These are phyloP conservation scores for Psittacara wagleri DNA, from an alignment of 2,113 vertebrate genomes.

Conservation along the genomic window DNA sequence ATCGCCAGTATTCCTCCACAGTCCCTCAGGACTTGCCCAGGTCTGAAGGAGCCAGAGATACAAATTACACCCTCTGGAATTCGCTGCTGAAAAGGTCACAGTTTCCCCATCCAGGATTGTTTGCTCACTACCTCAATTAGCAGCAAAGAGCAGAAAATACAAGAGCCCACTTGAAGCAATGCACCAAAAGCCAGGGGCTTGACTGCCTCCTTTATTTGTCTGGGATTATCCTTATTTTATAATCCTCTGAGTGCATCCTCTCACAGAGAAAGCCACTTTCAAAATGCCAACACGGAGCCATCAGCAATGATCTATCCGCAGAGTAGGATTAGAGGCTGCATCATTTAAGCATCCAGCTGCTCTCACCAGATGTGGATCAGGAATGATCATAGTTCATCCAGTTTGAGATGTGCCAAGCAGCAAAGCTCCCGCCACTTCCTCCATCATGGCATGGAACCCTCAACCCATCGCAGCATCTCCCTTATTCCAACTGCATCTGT, in stretches of 20 bases:
- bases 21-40: not conserved
- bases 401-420: not conserved
- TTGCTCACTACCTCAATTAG: not conserved
- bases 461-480: not conserved
- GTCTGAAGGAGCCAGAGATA: not conserved
- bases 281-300: not conserved
- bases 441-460: not conserved
- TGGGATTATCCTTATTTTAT: constrained; percentile 7
- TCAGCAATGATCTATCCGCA: not conserved
- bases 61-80: not conserved
- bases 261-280: not conserved
- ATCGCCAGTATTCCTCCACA: not conserved
- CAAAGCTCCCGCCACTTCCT: not conserved
- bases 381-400: not conserved
- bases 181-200: not conserved
- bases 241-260: constrained; percentile 1
- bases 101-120: not conserved
- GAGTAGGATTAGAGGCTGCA: not conserved
- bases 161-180: not conserved
- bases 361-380: not conserved
- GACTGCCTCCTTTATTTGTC: not conserved
- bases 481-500: not conserved
- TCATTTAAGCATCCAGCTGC: not conserved
- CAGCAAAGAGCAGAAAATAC: not conserved
- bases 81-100: not conserved